Percentiles rank a stretch among this genome's conserved stretches.
Conservation (phyloP, 1,140 invertebrate genomes). For the Epicauta chinensis region DNA sequence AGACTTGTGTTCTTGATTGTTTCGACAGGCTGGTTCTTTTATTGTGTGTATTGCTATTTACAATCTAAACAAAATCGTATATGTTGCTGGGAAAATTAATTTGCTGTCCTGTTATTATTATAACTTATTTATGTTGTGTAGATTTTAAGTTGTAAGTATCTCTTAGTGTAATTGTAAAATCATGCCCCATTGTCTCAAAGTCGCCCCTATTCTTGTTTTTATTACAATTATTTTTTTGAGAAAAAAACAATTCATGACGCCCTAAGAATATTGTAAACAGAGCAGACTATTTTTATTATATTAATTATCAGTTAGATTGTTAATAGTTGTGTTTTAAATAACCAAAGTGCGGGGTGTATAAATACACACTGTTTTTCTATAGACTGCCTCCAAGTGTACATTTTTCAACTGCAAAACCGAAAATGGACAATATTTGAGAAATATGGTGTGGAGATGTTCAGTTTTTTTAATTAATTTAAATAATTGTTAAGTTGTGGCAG, state of each 20-base stretch:
- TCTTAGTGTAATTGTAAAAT: slow-evolving; percentile 10
- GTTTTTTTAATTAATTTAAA: not conserved
- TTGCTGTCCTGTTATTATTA: slow-evolving; percentile 13
- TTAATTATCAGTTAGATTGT: slow-evolving; percentile 34
- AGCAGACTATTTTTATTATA: slow-evolving; percentile 41
- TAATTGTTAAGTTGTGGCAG: too few relatives aligned
- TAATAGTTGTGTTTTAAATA: slow-evolving; percentile 21
- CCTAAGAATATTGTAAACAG: slow-evolving; percentile 36
- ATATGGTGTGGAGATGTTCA: not conserved
- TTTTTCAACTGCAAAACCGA: slow-evolving; percentile 5
- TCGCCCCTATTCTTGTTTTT: too few relatives aligned
- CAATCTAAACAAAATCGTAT: not conserved
- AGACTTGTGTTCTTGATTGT: not conserved
- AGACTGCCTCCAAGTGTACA: slow-evolving; percentile 13
- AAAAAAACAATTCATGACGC: not conserved
- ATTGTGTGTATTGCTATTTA: not conserved
- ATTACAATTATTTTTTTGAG: too few relatives aligned
- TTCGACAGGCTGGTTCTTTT: not conserved
- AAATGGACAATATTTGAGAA: slow-evolving; percentile 20
- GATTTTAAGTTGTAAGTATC: slow-evolving; percentile 30
- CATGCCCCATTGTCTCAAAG: too few relatives aligned
- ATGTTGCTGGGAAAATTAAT: slow-evolving; percentile 1
- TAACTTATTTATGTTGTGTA: slow-evolving; percentile 13
- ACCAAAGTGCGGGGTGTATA: slow-evolving; percentile 19
- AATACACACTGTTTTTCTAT: slow-evolving; percentile 7